Evolutionary conservation across 2,888 invertebrate genomes (phyloP).

Genomic region (Ptychoptera contaminata): DNA sequence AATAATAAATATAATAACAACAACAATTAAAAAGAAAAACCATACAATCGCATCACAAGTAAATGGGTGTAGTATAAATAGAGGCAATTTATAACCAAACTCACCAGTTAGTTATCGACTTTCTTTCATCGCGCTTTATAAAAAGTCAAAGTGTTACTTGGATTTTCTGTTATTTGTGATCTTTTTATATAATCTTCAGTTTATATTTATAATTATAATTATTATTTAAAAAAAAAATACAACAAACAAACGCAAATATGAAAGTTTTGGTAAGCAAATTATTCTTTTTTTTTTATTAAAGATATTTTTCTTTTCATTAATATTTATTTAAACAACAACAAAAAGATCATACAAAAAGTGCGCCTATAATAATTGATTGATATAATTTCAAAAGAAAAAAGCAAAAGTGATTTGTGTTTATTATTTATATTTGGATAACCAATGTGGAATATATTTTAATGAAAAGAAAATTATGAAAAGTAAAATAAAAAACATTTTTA

Average conservation of each 20-base stretch:
- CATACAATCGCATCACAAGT: background rate
- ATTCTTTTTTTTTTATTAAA: background rate
- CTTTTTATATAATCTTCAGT: no score
- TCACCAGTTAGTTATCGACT: slow-evolving; percentile 2
- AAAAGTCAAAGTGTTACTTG: no score
- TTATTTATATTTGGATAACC: no score
- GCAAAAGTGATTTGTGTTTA: no score
- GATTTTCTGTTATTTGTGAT: no score
- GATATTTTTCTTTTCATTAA: background rate
- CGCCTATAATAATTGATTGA: no score
- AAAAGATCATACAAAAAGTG: no score
- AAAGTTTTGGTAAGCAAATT: slow-evolving; percentile 31
- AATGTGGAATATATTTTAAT: no score
- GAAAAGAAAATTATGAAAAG: no score
- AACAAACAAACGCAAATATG: slow-evolving; percentile 21
- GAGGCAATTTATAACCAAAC: slow-evolving; percentile 1
- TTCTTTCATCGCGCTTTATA: background rate
- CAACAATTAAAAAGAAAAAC: background rate
- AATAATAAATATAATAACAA: no score
- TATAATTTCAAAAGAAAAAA: no score
- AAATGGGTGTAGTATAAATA: slow-evolving; percentile 3
- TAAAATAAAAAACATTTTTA: slow-evolving; percentile 3
- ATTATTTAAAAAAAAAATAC: background rate
- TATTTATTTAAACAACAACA: no score
- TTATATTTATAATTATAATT: background rate